Base-by-base conservation (phyloP, 2,888 invertebrate species). In the Parnassius apollo region DNA sequence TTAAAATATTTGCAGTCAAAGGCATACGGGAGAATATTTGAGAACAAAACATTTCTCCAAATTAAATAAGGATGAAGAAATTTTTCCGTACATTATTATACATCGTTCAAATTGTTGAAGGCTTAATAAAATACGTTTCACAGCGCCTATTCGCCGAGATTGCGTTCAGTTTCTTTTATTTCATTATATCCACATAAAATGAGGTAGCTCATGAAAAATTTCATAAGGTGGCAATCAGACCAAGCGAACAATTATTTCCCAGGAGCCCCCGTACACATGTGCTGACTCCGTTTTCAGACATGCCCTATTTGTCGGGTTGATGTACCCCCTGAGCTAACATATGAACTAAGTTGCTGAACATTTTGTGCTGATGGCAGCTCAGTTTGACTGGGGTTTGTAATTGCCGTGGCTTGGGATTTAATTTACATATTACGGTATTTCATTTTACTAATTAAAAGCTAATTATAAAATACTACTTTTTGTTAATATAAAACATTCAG, bases 181-280 rank as follows among this genome's bases (percentile, higher is more conserved):
- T 65, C 62, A 69, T 71, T 66, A 71, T 69, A 71, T 67, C 65
- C 64, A 63, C 62, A 62, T 62, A 62, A 67, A 68, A 62, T 61
- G 63, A n/a, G 58, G 44, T 54, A 65, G 68, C 53, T 58, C 62
- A 71, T 77, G 81, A 85, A 85, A 83, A 83, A 81, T 81, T 81
- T 76, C 78, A 76, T 80, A 82, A 81, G 79, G 77, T 73, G 79
- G 78, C 85, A 86, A 85, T 88, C 84, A 82, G 80, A 75, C 71
- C 52, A 42, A 55, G 76, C 77, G 77, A 75, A 80, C 82, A 86
- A 85, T 86, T 88, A 91, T 91, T 91, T 91, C 91, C 91, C 91
- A 61, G 62, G 90, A 85, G 91, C 73, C 77, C 74, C 69, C 66
- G 82, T 85, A 88, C 83, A 81, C 88, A 89, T 89, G 82, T 82